A percentile compares a stretch with the other conserved stretches of the same genome.
phyloP scores from a whole-genome alignment of 2,888 invertebrate genomes.

The Patella caerulea region DNA sequence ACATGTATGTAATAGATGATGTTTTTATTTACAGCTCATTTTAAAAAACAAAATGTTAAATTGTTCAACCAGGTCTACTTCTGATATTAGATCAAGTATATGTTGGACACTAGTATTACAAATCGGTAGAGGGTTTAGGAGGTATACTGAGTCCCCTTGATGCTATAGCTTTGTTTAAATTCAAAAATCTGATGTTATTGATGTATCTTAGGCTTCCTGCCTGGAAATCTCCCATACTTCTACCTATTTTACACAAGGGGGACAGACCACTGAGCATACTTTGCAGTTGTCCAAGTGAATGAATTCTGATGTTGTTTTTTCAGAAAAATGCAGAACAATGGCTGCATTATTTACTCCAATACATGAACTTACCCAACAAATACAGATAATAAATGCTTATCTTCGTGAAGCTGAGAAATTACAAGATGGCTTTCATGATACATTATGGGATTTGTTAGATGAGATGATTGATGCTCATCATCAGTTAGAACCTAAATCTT shows the following conservation, averaged over 20 bases:
- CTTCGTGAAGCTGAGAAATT: conserved; percentile 65
- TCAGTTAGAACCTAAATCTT: conserved; percentile 57
- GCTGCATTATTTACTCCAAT: conserved; percentile 66
- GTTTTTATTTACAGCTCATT: too few species aligned
- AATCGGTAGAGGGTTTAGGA: too few species aligned
- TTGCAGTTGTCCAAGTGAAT: not conserved
- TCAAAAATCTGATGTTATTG: too few species aligned
- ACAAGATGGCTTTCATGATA: conserved; percentile 61
- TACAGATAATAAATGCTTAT: conserved; percentile 65
- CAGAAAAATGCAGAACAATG: conserved; percentile 59
- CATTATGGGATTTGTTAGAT: conserved; percentile 65
- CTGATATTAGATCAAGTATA: too few species aligned
- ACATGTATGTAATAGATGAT: too few species aligned
- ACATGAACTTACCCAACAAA: conserved; percentile 63
- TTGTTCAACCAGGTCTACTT: too few species aligned
- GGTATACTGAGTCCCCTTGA: too few species aligned
- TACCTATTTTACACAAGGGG: not conserved
- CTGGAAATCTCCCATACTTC: too few species aligned
- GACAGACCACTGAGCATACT: not conserved
- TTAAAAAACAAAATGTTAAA: too few species aligned
- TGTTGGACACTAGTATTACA: too few species aligned
- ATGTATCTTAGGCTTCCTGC: too few species aligned
- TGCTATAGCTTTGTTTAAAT: too few species aligned
- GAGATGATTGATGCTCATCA: conserved; percentile 62
- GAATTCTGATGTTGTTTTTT: conserved; percentile 9